Evolutionary conservation across 2,797 vertebrate genomes (phyloP), one percentile per base, ranked within the genome.

Genomic region (Micropoecilia bifurca): DNA sequence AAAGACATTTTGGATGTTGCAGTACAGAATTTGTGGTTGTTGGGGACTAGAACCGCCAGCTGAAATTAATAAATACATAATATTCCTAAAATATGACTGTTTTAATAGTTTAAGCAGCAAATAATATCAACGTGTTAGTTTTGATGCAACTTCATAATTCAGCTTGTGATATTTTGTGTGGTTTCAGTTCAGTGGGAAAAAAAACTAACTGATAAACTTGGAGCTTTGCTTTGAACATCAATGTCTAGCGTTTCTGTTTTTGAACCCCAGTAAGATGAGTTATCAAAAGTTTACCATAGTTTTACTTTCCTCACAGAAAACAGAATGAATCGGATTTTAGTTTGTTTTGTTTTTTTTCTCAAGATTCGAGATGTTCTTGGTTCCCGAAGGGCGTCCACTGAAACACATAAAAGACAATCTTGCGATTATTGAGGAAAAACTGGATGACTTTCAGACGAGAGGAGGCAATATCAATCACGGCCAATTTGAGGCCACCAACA

Each of bases 401-500:
- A 90, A 71, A 94, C 92, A 92, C 90, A 92, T 93, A 94, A 95
- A 96, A 94, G 90, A 95, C 93, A 94, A 95, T 95, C 91, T 90
- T 89, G 91, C 89, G 94, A 96, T 96, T 95, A 96, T 95, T 89
- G 85, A 83, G 93, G 93, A 93, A 93, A 94, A 94, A 94, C 89
- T 89, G 93, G 93, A 95, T 94, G 95, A 95, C 93, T 96, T 96
- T 96, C 95, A 95, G 94, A 95, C 90, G 87, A 89, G 88, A 78
- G 92, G 93, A 95, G 91, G 94, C 93, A 93, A 94, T 96, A 96
- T 96, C 96, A 96, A 96, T 96, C 96, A 96, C 89, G 90, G 93
- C 94, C 96, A 96, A 96, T 96, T 96, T 96, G 92, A 95, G 95
- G 94, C 95, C 95, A 95, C 95, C 95, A 95, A 96, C 95, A 96